Evolutionary conservation across 2,888 invertebrate genomes (phyloP), one percentile per base, ranked within the genome.

Genomic region (Malachius bipustulatus): DNA sequence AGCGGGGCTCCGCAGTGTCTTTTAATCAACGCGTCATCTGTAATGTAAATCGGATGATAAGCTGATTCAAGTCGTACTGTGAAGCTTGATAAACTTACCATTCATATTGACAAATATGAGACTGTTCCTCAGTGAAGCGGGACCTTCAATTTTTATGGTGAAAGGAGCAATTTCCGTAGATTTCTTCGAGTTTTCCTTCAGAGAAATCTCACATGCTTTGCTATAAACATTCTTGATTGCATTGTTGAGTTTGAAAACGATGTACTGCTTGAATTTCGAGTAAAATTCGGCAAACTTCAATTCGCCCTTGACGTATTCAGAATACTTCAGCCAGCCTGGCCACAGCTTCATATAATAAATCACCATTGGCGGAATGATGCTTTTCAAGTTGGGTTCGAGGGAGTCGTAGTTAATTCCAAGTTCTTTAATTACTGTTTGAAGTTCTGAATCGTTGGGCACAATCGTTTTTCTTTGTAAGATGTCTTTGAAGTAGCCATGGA

Each of bases 321-420:
- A 41, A 36, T 47, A 45, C 32, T 43, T 46, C 30, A 48, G 46
- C 50, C 50, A 51, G 3, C 50, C 50, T 6, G 50, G 50, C 50
- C 50, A 51, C 16, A 42, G 41, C 36, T 44, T 48, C 26, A 49
- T 49, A 34, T 49, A 48, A 14, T 40, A 36, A 2, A 47, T 43
- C 8, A 51, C 34, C 42, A 49, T 42, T 16, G 42, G 43, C 2
- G 49, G 50, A 30, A 51, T 33, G 16, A 47, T 37, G 2, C 19
- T 16, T 2, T 35, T 35, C 32, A 49, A 34, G 14, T 41, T 34
- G 14, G 37, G 28, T 12, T 47, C 43, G 10, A 49, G 32, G n/a
- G 13, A 13, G 16, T 47, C 42, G 2, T 43, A 14, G 29, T 46
- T 39, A 12, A 51, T 35, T 11, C 33, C 35, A 31, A 51, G 33